Base-by-base conservation (phyloP, 2,113 vertebrate species). In the Bufo gargarizans region DNA sequence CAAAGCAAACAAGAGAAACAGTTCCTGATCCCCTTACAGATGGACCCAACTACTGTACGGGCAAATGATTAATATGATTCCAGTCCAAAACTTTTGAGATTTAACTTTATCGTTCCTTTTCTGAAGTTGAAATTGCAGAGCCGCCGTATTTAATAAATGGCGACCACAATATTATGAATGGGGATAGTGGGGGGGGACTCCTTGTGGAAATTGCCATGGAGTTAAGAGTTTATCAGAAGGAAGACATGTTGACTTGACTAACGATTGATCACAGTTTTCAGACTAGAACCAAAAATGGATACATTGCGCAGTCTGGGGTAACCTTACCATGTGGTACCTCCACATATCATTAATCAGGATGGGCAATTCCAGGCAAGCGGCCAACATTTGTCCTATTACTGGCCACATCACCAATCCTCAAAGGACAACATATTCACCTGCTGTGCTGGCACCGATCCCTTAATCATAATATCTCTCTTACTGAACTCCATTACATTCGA, bases 261-360 rank as follows among this genome's bases (percentile, higher is more conserved):
- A 84, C 87, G 76, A 89, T 84, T 83, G 81, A 89, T 89, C 87
- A 88, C 87, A 89, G 81, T 77, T 84, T 84, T 89, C 59, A 77
- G 63, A 77, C 63, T 63, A 78, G 63, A 84, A 83, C 80, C 80
- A 77, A 84, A 82, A 77, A 84, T 63, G 77, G 87, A 89, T 89
- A 83, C 79, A 83, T 65, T 88, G 81, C 56, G 58, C 81, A 89
- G 79, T 89, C 76, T 65, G 74, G 82, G 87, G 72, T 89, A 89
- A 89, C 87, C 81, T 89, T 89, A 89, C 74, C 87, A 89, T 89
- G 87, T 89, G 87, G 87, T 69, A 84, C 50, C 72, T 84, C 87
- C 82, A 89, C 82, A 89, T 84, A 89, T 89, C 87, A 89, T 89
- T 89, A 89, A 89, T 89, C 87, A 89, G 87, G 76, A 83, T 69